Base-by-base conservation (phyloP, 2,888 invertebrate species). In the Diadegma fenestrale region DNA sequence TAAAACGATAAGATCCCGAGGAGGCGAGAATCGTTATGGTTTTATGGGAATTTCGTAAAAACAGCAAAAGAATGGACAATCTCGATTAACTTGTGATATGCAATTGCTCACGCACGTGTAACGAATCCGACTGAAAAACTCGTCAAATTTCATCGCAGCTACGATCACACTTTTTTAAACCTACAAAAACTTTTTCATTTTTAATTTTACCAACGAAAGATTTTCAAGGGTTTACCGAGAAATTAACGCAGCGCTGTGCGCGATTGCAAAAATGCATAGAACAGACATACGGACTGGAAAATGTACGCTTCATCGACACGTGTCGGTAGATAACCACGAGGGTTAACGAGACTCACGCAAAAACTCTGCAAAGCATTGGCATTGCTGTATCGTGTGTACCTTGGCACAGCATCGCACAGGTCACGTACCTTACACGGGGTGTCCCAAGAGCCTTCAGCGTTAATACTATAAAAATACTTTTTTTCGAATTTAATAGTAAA, bases 341-440 rank as follows among this genome's bases (percentile, higher is more conserved):
- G 51, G 30, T 76, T 80, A 80, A 80, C 75, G 61, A 80, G 73
- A 45, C 51, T 71, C 80, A 72, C 37, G 80, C 68, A 68, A 48
- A 68, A 48, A 22, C 22, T 26, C 61, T 73, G 41, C n/a, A 10
- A 54, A 72, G 72, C 54, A 22, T 22, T 54, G 72, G 72, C 33
- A 71, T 33, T 48, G 71, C 71, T 30, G 51, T 33, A 43, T 8
- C 72, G 63, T 45, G 63, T 19, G 63, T 54, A 45, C 30, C 61
- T 61, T 17, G 45, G 41, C 48, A 33, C 14, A 73, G 30, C 51
- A 54, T 61, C 66, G 30, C 81, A 41, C n/a, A 75, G 41, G 76
- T 73, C 73, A 66, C 80, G 73, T 80, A 75, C 45, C 22, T 33
- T 45, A 22, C 48, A 66, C 63, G 54, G 51, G 48, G n/a, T 51